Conservation (phyloP, 2,797 vertebrate genomes). For the Helostoma temminkii region DNA sequence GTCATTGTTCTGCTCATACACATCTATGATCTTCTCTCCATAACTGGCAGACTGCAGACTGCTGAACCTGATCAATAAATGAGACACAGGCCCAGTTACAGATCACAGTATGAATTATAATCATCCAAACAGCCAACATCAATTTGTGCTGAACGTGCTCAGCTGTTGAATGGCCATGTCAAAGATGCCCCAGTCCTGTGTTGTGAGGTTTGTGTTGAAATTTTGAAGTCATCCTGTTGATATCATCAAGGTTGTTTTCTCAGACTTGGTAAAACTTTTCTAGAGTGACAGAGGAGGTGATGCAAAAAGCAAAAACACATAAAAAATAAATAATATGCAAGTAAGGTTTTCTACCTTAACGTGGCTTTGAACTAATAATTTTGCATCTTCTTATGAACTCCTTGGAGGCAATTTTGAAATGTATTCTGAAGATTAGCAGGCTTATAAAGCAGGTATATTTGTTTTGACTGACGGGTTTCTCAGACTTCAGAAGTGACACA, state of each 20-base stretch:
- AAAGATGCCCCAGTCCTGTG: too few species aligned
- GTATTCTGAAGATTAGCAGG: constrained; percentile 2
- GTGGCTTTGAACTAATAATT: background rate
- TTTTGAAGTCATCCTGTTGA: too few species aligned
- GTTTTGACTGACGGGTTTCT: constrained; percentile 29
- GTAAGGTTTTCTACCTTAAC: background rate
- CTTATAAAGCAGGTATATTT: constrained; percentile 2
- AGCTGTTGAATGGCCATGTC: too few species aligned
- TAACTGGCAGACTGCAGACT: background rate
- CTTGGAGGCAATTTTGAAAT: background rate
- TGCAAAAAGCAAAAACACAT: background rate
- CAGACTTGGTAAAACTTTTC: too few species aligned
- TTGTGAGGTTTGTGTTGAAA: too few species aligned
- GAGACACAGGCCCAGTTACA: background rate
- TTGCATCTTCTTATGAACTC: background rate
- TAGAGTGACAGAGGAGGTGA: background rate
- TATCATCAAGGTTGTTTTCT: too few species aligned
- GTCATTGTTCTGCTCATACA: background rate
- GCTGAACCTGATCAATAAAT: background rate
- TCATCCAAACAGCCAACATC: background rate
- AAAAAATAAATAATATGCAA: too few species aligned
- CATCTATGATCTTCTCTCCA: too few species aligned
- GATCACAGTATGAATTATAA: too few species aligned
- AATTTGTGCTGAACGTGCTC: background rate
- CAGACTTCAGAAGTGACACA: constrained; percentile 11